Conservation (phyloP, 2,113 vertebrate genomes). For the Pipra filicauda region DNA sequence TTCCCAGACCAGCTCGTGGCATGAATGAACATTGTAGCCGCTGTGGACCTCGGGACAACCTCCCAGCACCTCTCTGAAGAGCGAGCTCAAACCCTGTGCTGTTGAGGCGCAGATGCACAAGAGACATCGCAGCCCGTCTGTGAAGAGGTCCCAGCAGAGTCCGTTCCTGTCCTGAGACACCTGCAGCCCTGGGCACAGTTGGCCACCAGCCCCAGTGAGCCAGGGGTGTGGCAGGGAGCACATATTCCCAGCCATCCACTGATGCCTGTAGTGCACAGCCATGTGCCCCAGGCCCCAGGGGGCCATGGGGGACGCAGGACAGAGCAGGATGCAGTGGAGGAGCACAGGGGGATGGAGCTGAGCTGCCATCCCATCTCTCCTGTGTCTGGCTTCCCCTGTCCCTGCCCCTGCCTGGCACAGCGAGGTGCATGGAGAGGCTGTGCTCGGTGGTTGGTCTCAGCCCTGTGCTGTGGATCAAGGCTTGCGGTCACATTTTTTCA, state of each 20-base stretch:
- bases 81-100: not conserved
- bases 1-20: not conserved
- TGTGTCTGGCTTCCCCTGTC: accelerated
- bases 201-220: not conserved
- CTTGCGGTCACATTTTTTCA: slow-evolving; percentile 47
- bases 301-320: accelerated
- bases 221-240: accelerated
- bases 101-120: not conserved
- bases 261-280: not conserved
- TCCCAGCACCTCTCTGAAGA: accelerated
- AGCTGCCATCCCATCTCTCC: not conserved
- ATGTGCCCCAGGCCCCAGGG: accelerated
- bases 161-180: not conserved
- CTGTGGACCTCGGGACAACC: not conserved
- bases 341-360: not conserved
- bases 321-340: not conserved
- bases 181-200: not conserved
- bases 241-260: accelerated
- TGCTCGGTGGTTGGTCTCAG: not conserved
- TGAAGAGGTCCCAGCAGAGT: not conserved
- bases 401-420: not conserved
- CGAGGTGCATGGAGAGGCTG: not conserved
- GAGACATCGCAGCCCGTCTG: not conserved
- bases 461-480: not conserved
- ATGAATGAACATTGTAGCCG: accelerated